Evolutionary conservation across 1,140 invertebrate species (phyloP).

Genomic region (Parasteatoda tepidariorum): DNA sequence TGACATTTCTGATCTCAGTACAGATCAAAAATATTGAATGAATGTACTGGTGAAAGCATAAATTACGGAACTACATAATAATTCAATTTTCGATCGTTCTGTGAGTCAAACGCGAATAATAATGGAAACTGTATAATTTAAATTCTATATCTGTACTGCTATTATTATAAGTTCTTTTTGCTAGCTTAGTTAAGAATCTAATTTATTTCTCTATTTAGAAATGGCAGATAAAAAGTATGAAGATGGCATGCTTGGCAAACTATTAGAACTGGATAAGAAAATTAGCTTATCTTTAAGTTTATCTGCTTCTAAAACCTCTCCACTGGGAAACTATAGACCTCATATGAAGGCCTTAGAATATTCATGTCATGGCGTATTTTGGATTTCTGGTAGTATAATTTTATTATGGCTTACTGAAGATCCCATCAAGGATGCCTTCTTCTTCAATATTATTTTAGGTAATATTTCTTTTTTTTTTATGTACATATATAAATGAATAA

Average conservation of each 20-base stretch:
- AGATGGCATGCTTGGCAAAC: not conserved
- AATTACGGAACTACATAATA: too few species aligned
- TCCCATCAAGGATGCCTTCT: constrained; percentile 78
- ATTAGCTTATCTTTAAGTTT: constrained; percentile 35
- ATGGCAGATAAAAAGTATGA: constrained; percentile 49
- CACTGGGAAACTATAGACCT: constrained; percentile 62
- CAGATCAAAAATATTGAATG: too few species aligned
- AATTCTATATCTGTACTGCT: too few species aligned
- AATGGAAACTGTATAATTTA: too few species aligned
- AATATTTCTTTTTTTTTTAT: not conserved
- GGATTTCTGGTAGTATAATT: constrained; percentile 80
- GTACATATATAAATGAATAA: not conserved
- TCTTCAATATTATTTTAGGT: constrained; percentile 88
- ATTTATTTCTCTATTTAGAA: not conserved
- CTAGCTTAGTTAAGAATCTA: too few species aligned
- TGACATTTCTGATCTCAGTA: too few species aligned
- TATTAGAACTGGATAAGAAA: constrained; percentile 30
- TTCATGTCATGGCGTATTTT: constrained; percentile 89
- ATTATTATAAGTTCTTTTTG: too few species aligned
- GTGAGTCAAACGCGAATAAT: too few species aligned
- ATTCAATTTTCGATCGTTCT: too few species aligned
- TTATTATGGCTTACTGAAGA: constrained; percentile 80
- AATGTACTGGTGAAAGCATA: too few species aligned
- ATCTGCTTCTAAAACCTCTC: constrained; percentile 36
- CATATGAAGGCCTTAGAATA: constrained; percentile 74